Base-by-base conservation (phyloP, 1,140 invertebrate species). In the Anastrepha ludens region DNA sequence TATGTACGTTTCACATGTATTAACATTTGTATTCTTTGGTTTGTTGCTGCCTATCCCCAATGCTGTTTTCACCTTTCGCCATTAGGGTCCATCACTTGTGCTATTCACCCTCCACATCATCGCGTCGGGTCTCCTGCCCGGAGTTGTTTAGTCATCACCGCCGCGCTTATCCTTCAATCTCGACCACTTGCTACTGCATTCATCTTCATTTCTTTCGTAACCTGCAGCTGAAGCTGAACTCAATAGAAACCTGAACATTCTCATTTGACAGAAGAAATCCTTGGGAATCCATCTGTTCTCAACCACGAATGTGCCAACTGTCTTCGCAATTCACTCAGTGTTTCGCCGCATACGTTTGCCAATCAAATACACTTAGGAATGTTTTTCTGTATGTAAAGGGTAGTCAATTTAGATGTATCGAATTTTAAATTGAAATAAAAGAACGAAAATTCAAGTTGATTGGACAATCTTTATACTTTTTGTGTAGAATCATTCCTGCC, bases 251-350 rank as follows among this genome's bases (percentile, higher is more conserved):
- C 47, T 50, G 47, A 50, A 47, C 47, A 20, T 81, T 50, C 74
- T 15, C 74, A 55, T 81, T 81, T 81, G 74, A 9, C 47, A 55
- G 74, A 15, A 81, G 47, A 81, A 55, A 81, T 81, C 74, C 44
- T 29, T 41, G n/a, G 20, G 55, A 81, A 81, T 81, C 74, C 74
- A 81, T 81, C 6, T 78, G 74, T 47, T 41, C 41, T 44, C 67
- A 15, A n/a, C n/a, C 74, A 58, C 44, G 47, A 74, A 41, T 44
- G 67, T 41, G 65, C 39, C 65, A 70, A 70, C 65, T 74, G 74
- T 81, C 74, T 81, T 55, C 74, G 74, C 50, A 81, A 81, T 81
- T 81, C 74, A 81, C 74, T 81, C 47, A 74, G 41, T 74, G 67
- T 47, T 74, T 74, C 67, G 55, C 64, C 44, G 47, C 55, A 87